phyloP scores from a whole-genome alignment of 2,797 vertebrate genomes.

The Podargus strigoides region DNA sequence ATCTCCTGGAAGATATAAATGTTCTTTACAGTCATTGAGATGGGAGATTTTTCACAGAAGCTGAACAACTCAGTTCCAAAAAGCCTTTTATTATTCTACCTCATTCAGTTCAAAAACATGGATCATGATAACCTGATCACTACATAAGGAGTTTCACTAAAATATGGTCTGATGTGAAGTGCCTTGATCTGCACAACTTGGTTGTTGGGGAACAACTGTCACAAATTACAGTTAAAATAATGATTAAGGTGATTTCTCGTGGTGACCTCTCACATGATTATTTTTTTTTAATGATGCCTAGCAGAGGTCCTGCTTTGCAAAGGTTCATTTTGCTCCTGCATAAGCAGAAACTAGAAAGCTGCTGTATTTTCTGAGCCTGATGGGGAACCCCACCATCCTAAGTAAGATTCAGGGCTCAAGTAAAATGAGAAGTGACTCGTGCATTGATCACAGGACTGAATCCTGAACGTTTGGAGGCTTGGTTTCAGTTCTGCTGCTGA shows the following conservation, averaged over 20 bases:
- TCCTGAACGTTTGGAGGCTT: neutral
- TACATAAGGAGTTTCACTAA: neutral
- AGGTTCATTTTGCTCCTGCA: neutral
- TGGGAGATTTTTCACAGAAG: neutral
- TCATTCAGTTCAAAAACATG: rapidly evolving
- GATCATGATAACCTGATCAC: neutral
- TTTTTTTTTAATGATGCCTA: neutral
- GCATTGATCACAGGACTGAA: neutral
- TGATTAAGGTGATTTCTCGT: neutral
- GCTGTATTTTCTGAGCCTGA: neutral
- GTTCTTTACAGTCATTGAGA: neutral
- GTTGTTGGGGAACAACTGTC: neutral
- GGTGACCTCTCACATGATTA: neutral
- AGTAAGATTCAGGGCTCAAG: neutral
- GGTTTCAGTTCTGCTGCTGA: slow-evolving; percentile 19
- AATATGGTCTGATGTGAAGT: neutral
- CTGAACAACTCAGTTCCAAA: neutral
- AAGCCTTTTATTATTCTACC: neutral
- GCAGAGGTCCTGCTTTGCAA: neutral
- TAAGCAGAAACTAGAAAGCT: neutral
- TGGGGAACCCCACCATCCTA: neutral
- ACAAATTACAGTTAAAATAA: neutral
- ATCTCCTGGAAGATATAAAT: neutral
- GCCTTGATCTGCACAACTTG: neutral
- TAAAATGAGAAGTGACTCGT: neutral